phyloP scores from a whole-genome alignment of 2,113 vertebrate genomes.

The Serilophus lunatus region DNA sequence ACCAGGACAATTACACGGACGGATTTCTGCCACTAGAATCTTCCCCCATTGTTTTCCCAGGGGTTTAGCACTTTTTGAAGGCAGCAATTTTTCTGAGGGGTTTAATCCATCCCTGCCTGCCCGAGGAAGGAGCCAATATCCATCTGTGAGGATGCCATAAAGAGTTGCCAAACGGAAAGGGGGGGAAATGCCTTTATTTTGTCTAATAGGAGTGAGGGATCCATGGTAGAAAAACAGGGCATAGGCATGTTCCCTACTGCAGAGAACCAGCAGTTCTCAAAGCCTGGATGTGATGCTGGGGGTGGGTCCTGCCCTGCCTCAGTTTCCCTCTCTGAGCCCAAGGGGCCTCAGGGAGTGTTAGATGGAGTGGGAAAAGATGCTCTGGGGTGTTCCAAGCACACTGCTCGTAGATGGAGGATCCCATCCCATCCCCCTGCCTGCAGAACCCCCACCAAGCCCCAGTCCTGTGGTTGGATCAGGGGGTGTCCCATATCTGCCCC shows the following conservation, averaged over 20 bases:
- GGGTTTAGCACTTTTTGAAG: background rate
- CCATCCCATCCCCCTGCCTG: background rate
- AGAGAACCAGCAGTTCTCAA: background rate
- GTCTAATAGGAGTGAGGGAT: accelerated
- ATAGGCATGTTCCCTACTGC: background rate
- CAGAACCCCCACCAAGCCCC: background rate
- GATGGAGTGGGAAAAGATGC: background rate
- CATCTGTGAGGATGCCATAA: background rate
- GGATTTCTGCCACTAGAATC: background rate
- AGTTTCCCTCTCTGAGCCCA: background rate
- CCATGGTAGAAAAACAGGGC: background rate
- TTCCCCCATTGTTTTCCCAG: background rate
- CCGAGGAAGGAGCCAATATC: background rate
- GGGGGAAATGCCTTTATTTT: background rate
- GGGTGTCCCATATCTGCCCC: background rate
- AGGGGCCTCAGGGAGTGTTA: background rate
- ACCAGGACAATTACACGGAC: accelerated
- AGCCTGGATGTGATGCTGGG: background rate
- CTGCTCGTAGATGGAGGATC: background rate
- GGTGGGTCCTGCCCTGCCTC: background rate
- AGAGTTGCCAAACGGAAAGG: background rate
- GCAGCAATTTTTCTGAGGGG: background rate
- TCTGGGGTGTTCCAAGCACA: background rate
- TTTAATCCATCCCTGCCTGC: background rate
- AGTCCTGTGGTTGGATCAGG: accelerated